These are phyloP conservation scores for Monarcha castaneiventris DNA, from an alignment of 2,113 vertebrate genomes.

Conservation along the genomic window DNA sequence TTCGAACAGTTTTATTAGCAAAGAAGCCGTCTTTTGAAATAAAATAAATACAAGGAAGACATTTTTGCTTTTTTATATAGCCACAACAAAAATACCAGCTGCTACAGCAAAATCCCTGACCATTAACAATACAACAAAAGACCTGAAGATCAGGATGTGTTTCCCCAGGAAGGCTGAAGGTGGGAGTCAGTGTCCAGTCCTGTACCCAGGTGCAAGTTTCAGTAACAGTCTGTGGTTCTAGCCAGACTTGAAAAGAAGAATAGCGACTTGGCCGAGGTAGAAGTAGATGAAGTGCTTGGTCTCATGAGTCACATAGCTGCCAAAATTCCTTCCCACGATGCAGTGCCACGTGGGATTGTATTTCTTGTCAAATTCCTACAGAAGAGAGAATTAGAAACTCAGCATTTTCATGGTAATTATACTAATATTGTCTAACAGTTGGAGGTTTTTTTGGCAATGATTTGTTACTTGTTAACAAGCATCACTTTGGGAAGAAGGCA, in stretches of 20 bases:
- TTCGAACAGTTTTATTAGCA: conserved; percentile 73
- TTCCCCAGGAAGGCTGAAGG: conserved; percentile 73
- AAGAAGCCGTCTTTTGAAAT: conserved; percentile 59
- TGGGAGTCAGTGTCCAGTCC: conserved; percentile 69
- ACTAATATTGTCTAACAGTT: neutral
- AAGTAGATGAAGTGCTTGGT: conserved; percentile 99
- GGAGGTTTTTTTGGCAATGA: neutral
- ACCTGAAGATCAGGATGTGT: conserved; percentile 60
- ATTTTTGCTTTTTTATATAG: conserved; percentile 61
- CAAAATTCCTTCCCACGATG: conserved; percentile 97
- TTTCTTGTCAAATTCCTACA: conserved; percentile 97
- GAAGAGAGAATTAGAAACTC: neutral
- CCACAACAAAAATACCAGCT: conserved; percentile 68
- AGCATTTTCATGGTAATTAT: neutral
- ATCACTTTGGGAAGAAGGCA: neutral
- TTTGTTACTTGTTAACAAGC: neutral
- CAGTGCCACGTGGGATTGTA: conserved; percentile 99
- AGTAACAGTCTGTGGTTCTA: conserved; percentile 68
- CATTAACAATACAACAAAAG: conserved; percentile 75
- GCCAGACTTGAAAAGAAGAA: conserved; percentile 97
- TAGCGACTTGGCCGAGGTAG: conserved; percentile 98
- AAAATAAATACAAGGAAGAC: conserved; percentile 78
- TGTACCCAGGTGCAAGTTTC: conserved; percentile 55
- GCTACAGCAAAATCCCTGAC: conserved; percentile 85
- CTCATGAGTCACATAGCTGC: conserved; percentile 97